These are phyloP conservation scores for Bovichtus diacanthus DNA, from an alignment of 2,797 vertebrate genomes.

Conservation along the genomic window DNA sequence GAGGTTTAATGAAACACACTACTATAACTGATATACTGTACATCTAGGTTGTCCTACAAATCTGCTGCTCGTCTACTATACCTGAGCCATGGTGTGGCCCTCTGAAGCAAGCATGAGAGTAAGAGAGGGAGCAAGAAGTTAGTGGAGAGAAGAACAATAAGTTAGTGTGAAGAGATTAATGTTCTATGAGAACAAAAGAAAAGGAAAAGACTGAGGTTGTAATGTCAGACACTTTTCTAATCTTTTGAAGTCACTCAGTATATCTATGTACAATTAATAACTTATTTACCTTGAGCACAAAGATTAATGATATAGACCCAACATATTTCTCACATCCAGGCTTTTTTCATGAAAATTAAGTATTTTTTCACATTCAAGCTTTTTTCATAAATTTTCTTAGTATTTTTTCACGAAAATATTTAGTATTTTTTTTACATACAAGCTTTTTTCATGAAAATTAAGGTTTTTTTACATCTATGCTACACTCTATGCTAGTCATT, in stretches of 20 bases:
- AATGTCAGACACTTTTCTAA: background rate
- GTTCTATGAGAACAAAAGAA: conserved; percentile 17
- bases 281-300: background rate
- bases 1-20: background rate
- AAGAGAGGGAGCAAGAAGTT: conserved; percentile 73
- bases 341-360: too few species aligned
- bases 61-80: conserved; percentile 67
- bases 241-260: background rate
- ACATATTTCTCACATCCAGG: too few species aligned
- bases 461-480: too few species aligned
- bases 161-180: conserved; percentile 31
- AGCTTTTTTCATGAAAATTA: too few species aligned
- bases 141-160: conserved; percentile 59
- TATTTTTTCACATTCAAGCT: too few species aligned
- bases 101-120: conserved; percentile 82
- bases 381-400: too few species aligned
- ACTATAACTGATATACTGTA: background rate
- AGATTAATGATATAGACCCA: background rate
- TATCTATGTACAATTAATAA: background rate
- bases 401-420: too few species aligned
- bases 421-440: too few species aligned
- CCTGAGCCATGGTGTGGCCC: conserved; percentile 80
- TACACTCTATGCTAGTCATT: too few species aligned
- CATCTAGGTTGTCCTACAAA: conserved; percentile 22
- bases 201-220: conserved; percentile 18